A percentile compares a stretch with the other conserved stretches of the same genome.
phyloP scores from a whole-genome alignment of 2,888 invertebrate species.

The Psylliodes chrysocephalus region DNA sequence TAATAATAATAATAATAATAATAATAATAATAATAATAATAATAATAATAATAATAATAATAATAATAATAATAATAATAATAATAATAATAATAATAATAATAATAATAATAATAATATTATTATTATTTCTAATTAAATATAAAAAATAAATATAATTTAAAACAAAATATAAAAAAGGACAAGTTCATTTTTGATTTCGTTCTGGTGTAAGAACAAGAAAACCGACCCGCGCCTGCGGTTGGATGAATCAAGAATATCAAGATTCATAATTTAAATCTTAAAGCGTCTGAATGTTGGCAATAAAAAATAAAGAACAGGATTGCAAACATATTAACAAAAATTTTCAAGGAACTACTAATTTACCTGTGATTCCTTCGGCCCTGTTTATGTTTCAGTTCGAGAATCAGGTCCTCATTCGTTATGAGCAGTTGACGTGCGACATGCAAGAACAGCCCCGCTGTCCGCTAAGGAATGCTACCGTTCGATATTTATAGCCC shows the following conservation, averaged over 20 bases:
- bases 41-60: too few relatives aligned
- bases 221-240: too few relatives aligned
- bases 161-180: too few relatives aligned
- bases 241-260: background rate
- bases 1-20: too few relatives aligned
- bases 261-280: background rate
- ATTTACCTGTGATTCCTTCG: conserved; percentile 39
- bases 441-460: conserved; percentile 61
- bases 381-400: conserved; percentile 39
- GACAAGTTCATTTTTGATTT: too few relatives aligned
- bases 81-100: too few relatives aligned
- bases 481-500: conserved; percentile 60
- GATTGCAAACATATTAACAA: conserved; percentile 26
- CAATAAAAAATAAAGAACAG: conserved; percentile 18
- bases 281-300: conserved; percentile 9
- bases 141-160: too few relatives aligned
- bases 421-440: conserved; percentile 58
- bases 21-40: too few relatives aligned
- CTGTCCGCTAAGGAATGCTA: conserved; percentile 61
- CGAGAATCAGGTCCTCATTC: conserved; percentile 54
- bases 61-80: too few relatives aligned
- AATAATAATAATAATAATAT: too few relatives aligned
- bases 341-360: conserved; percentile 31
- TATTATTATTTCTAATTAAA: too few relatives aligned
- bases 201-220: too few relatives aligned